Percentiles rank a stretch among this genome's conserved stretches.
Conservation (phyloP, 2,888 invertebrate genomes). For the Drosophila fungiperda region DNA sequence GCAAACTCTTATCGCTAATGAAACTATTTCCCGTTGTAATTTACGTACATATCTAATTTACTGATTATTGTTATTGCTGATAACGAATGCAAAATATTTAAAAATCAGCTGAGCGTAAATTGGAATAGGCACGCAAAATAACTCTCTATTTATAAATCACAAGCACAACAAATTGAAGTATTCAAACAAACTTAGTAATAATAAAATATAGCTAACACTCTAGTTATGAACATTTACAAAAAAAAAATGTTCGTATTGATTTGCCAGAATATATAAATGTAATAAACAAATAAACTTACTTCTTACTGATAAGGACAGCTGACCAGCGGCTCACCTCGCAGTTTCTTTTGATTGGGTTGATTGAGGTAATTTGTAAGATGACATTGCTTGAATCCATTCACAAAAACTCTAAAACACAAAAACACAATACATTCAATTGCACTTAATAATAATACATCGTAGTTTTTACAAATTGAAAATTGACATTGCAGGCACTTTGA, state of each 20-base stretch:
- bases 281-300: slow-evolving; percentile 12
- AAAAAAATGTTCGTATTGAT: background rate
- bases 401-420: background rate
- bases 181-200: background rate
- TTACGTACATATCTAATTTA: slow-evolving; percentile 3
- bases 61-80: slow-evolving; percentile 8
- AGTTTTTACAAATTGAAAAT: background rate
- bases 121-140: background rate
- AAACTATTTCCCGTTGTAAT: slow-evolving; percentile 25
- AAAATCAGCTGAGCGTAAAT: background rate
- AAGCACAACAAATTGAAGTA: background rate
- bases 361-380: background rate
- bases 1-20: slow-evolving; percentile 27
- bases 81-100: slow-evolving; percentile 5
- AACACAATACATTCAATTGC: background rate
- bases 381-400: background rate
- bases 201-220: background rate
- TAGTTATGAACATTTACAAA: background rate
- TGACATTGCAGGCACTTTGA: background rate
- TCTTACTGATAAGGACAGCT: background rate
- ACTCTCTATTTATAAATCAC: background rate
- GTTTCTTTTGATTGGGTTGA: background rate
- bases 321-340: background rate
- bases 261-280: background rate
- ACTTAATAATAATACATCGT: background rate